These are phyloP conservation scores for Halcyon leucocephala DNA, from an alignment of 2,797 vertebrate genomes.

Conservation along the genomic window DNA sequence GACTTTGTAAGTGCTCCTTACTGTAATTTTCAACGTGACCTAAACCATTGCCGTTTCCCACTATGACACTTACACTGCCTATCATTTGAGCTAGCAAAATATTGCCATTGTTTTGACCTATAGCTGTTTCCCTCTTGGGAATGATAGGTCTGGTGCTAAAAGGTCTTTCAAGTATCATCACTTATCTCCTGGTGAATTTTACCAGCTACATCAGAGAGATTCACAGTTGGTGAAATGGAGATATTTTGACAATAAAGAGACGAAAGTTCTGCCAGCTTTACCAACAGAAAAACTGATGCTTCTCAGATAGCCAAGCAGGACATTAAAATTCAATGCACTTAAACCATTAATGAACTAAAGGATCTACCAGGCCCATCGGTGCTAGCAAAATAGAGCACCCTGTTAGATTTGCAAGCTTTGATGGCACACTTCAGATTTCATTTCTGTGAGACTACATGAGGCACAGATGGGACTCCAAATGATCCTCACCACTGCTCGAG, in stretches of 20 bases:
- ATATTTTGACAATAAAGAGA: neutral
- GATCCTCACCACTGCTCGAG: neutral
- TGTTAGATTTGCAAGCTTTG: neutral
- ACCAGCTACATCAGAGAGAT: neutral
- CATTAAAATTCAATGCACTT: neutral
- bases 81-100: neutral
- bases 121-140: neutral
- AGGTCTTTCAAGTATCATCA: neutral
- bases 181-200: neutral
- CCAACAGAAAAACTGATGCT: neutral
- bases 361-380: neutral
- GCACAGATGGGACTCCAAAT: neutral
- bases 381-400: neutral
- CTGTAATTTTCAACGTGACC: neutral
- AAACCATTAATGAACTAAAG: neutral
- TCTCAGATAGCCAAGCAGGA: neutral
- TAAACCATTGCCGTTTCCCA: neutral
- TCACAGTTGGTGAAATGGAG: neutral
- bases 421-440: neutral
- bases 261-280: neutral
- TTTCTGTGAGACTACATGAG: neutral
- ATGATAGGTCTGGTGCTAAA: neutral
- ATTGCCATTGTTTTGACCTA: neutral
- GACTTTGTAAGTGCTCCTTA: neutral
- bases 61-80: neutral